Evolutionary conservation across 2,888 invertebrate species (phyloP).

Genomic region (Andrena dorsata): DNA sequence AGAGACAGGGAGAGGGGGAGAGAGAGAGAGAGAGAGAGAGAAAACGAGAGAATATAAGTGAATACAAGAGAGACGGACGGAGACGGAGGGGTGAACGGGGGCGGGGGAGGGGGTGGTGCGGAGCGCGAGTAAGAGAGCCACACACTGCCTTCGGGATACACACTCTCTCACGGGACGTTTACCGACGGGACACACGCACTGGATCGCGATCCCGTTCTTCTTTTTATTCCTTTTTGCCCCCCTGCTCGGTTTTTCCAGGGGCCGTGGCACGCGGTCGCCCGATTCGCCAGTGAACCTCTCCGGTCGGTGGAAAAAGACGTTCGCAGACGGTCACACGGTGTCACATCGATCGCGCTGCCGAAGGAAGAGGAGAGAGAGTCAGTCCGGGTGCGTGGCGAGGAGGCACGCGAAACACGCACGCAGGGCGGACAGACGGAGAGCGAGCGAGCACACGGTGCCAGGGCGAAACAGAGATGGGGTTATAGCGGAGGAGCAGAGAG

Average conservation of each 20-base stretch:
- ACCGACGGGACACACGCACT: conserved; percentile 56
- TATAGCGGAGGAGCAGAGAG: conserved; percentile 30
- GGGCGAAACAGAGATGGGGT: conserved; percentile 25
- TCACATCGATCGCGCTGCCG: conserved; percentile 73
- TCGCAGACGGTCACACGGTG: conserved; percentile 62
- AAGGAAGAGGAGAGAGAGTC: conserved; percentile 69
- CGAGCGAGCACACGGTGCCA: conserved; percentile 30
- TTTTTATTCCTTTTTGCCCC: conserved; percentile 4
- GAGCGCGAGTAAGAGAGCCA: conserved; percentile 50
- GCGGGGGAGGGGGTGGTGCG: background rate
- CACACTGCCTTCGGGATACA: conserved; percentile 58
- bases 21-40: conserved; percentile 8
- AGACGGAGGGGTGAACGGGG: background rate
- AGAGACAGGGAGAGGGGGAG: background rate
- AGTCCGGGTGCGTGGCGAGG: conserved; percentile 68
- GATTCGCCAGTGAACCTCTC: conserved; percentile 15
- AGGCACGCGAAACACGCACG: conserved; percentile 74
- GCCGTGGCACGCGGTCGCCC: background rate
- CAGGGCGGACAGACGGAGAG: conserved; percentile 65
- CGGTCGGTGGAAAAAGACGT: conserved; percentile 46
- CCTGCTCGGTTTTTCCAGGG: conserved; percentile 5
- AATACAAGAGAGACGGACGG: conserved; percentile 28
- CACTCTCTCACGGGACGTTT: conserved; percentile 69
- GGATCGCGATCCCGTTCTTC: background rate
- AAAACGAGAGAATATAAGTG: conserved; percentile 37